Percentiles rank a stretch among this genome's conserved stretches.
phyloP scores from a whole-genome alignment of 1,140 invertebrate species.

The Dendrolimus punctatus region DNA sequence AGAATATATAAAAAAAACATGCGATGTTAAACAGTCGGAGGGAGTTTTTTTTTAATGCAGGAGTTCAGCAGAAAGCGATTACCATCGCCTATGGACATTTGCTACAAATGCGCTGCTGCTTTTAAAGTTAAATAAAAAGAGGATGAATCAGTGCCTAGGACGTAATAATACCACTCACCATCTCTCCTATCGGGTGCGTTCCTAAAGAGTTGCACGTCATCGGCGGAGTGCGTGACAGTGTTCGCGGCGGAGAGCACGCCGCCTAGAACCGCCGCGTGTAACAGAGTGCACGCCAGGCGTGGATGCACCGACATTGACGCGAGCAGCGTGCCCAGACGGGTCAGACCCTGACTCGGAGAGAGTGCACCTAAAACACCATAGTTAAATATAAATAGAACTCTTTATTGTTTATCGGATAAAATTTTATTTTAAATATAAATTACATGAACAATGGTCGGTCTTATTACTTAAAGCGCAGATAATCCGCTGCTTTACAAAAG shows the following conservation, averaged over 20 bases:
- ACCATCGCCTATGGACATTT: too few relatives aligned
- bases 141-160: background rate
- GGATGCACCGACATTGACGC: conserved; percentile 71
- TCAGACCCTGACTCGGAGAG: conserved; percentile 70
- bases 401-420: background rate
- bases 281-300: conserved; percentile 70
- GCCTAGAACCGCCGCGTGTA: conserved; percentile 71
- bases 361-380: conserved; percentile 57
- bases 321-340: conserved; percentile 72
- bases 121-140: background rate
- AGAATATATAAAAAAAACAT: too few relatives aligned
- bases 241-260: conserved; percentile 37
- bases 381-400: background rate
- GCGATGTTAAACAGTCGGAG: too few relatives aligned
- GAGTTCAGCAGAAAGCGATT: too few relatives aligned
- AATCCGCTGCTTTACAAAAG: too few relatives aligned
- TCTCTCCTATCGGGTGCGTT: conserved; percentile 36
- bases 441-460: too few relatives aligned
- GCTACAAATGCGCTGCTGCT: too few relatives aligned
- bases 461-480: too few relatives aligned
- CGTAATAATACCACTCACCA: conserved; percentile 21
- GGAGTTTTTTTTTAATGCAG: too few relatives aligned
- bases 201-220: conserved; percentile 47
- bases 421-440: background rate
- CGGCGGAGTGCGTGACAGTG: conserved; percentile 31